phyloP scores from a whole-genome alignment of 2,113 vertebrate species.

The Paradisaea rubra region DNA sequence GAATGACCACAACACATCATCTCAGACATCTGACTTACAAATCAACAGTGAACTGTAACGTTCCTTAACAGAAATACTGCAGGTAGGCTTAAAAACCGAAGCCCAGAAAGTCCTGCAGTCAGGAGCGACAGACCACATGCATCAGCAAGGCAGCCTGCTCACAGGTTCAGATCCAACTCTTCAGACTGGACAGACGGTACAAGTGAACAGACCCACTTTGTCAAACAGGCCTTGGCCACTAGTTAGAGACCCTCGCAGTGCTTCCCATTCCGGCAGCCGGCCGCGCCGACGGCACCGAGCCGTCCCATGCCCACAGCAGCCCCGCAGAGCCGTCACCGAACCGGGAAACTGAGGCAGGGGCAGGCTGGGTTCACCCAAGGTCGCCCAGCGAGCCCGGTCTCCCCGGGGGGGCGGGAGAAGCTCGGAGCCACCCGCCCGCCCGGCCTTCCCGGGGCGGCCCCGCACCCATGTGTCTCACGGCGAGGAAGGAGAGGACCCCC shows the following conservation, averaged over 20 bases:
- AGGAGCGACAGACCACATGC: background rate
- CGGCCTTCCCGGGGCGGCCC: background rate
- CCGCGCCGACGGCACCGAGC: background rate
- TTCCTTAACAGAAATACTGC: background rate
- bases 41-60: background rate
- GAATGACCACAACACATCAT: background rate
- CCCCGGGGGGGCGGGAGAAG: background rate
- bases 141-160: background rate
- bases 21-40: background rate
- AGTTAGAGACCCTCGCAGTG: background rate
- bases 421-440: background rate
- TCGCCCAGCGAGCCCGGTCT: background rate
- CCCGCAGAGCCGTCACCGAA: background rate
- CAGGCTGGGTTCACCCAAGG: constrained; percentile 14
- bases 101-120: background rate
- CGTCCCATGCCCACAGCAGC: background rate
- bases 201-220: background rate
- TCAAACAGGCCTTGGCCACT: background rate
- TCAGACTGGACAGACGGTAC: background rate
- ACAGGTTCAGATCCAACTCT: background rate
- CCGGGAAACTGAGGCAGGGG: background rate
- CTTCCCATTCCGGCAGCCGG: background rate
- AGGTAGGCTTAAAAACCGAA: background rate
- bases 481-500: background rate
- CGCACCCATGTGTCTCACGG: background rate